Base-by-base conservation (phyloP, 2,888 invertebrate species). In the Eristalis arbustorum region DNA sequence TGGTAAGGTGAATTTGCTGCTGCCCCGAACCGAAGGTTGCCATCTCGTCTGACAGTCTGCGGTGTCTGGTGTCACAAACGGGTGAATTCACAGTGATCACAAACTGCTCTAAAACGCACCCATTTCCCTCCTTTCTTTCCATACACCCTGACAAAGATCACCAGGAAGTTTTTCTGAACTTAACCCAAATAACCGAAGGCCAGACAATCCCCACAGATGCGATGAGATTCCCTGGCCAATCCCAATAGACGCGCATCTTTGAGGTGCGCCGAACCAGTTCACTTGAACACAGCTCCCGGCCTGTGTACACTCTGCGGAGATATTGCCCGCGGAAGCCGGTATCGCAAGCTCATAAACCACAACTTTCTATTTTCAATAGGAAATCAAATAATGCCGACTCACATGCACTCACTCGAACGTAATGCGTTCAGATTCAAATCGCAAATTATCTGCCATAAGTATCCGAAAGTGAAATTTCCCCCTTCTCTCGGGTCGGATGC, bases 401-500 rank as follows among this genome's bases (percentile, higher is more conserved):
- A 61, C 72, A 76, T 81, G 69, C 56, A 76, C 11, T 61, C 68
- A n/a, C 11, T 14, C 56, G 11, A 37, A 25, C n/a, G 13, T 8
- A 49, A 62, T 42, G 62, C 37, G 23, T 1, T 23, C 28, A 57
- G 74, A 84, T 75, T 72, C 67, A 67, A 75, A 77, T 76, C 81
- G 72, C 73, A 74, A 84, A 84, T 80, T 84, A 71, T 49, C 67
- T 71, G 11, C 78, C 66, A 56, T 40, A 75, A 75, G 79, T 57
- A 72, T 42, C 75, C 22, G 22, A 84, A 84, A 84, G 84, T 84
- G 84, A 84, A 84, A 84, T 81, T 68, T 63, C 42, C 63, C 25
- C 67, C 71, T 40, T 49, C 31, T 31, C 31, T 6, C 13, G 37
- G 13, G 11, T 37, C 13, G 37, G 37, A 37, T 37, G 37, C 23